Percentiles rank a stretch among this genome's conserved stretches.
These are phyloP conservation scores for Bryconaethiops microstoma DNA, from an alignment of 2,797 vertebrate species.

Conservation along the genomic window DNA sequence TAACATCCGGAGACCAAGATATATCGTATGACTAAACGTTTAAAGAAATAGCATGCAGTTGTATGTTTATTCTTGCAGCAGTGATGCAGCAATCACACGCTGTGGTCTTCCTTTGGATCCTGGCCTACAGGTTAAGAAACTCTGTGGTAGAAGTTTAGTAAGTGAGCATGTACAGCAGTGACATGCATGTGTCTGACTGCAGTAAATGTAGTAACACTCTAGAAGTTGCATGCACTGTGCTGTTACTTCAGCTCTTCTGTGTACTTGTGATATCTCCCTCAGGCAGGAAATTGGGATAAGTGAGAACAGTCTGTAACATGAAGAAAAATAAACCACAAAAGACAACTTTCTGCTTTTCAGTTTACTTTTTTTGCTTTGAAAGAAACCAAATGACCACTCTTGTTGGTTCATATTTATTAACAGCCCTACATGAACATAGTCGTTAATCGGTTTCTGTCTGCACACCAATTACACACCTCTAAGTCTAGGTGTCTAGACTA, in stretches of 20 bases:
- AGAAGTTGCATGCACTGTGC: slow-evolving; percentile 45
- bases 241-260: slow-evolving; percentile 25
- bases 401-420: background rate
- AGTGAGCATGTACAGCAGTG: slow-evolving; percentile 27
- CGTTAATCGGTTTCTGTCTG: background rate
- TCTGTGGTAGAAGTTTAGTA: slow-evolving; percentile 10
- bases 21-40: background rate
- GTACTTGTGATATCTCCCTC: slow-evolving; percentile 20
- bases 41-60: background rate
- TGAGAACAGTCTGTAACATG: slow-evolving; percentile 21
- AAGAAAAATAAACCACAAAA: slow-evolving; percentile 45
- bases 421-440: background rate
- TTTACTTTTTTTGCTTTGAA: background rate
- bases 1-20: background rate
- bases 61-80: background rate
- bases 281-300: slow-evolving; percentile 7
- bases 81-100: background rate
- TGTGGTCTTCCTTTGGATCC: background rate
- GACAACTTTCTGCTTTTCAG: slow-evolving; percentile 20
- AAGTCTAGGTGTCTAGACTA: background rate
- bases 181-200: slow-evolving; percentile 46
- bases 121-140: slow-evolving; percentile 6
- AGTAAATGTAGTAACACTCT: slow-evolving; percentile 15
- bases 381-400: background rate
- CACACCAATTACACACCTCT: background rate